Conservation (phyloP, 2,113 vertebrate genomes). For the Amphilophus citrinellus region DNA sequence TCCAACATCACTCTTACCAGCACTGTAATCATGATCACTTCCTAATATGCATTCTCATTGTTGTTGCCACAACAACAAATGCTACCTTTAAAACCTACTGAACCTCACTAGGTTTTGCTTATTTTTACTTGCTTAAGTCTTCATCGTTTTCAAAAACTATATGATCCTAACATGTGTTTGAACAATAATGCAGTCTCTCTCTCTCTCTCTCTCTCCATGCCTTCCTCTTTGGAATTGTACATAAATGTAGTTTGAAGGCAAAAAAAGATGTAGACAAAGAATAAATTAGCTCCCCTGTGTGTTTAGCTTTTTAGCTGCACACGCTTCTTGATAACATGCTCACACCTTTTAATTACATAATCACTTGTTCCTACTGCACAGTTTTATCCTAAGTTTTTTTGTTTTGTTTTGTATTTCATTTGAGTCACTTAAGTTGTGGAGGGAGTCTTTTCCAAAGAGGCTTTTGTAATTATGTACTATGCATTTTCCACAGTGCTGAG, state of each 20-base stretch:
- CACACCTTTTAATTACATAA: constrained; percentile 36
- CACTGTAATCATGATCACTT: constrained; percentile 59
- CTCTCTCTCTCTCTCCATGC: not conserved
- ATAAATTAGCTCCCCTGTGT: not conserved
- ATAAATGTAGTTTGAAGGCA: constrained; percentile 42
- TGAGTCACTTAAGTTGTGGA: constrained; percentile 51
- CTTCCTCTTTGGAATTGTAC: constrained; percentile 39
- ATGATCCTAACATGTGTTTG: constrained; percentile 15
- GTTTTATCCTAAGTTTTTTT: constrained; percentile 34
- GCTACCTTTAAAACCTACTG: not conserved
- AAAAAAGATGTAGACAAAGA: constrained; percentile 15
- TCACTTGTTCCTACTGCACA: constrained; percentile 47
- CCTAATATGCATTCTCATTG: constrained; percentile 34
- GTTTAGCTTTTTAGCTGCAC: constrained; percentile 2
- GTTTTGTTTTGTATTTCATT: constrained; percentile 43
- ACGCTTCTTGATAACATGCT: constrained; percentile 21
- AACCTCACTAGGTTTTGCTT: constrained; percentile 9
- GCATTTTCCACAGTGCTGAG: constrained; percentile 55
- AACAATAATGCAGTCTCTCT: constrained; percentile 13
- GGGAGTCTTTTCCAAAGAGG: constrained; percentile 31
- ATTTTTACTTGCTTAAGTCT: not conserved
- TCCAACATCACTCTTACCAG: constrained; percentile 5
- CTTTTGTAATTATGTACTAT: constrained; percentile 62
- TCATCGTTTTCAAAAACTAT: constrained; percentile 3
- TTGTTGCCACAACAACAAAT: constrained; percentile 31